Evolutionary conservation across 2,888 invertebrate genomes (phyloP), one percentile per base, ranked within the genome.

Genomic region (Julus scanicus): DNA sequence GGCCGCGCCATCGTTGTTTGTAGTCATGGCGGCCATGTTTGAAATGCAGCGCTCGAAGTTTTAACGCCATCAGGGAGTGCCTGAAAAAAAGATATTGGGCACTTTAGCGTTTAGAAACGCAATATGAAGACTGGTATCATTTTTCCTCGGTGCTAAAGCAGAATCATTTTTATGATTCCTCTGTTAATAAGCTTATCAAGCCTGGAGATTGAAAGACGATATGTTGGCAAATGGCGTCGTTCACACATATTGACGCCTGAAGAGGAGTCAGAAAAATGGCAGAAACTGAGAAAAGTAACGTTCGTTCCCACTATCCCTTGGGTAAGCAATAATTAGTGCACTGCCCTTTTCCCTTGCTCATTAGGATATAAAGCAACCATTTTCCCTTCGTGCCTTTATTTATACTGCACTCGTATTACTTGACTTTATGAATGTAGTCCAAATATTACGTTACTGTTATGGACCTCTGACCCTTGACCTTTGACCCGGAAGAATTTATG

Each of bases 141-240:
- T 6, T 15, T n/a, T 63, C 20, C 63, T 63, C 20, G 63, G 20
- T 63, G 8, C 63, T 5, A 63, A n/a, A 63, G n/a, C 63, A 20
- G 63, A 63, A 63, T 71, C 71, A 71, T 71, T 71, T 71, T 71
- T 29, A 71, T 29, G 29, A 71, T 71, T 29, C 71, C 71, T 71
- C 71, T 29, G 71, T 71, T 71, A 71, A 71, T 71, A 71, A 71
- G n/a, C 29, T 71, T 71, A 71, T 71, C 71, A 71, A 71, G 29
- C 29, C 29, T 11, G 29, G 29, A 71, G 71, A 71, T 71, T 29
- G 71, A 71, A 71, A 71, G 71, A 29, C 29, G 71, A 71, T 71
- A 71, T n/a, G 71, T 29, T 71, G 71, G 71, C n/a, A 44, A 44
- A 29, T 29, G 5, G 1, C 44, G 6, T 44, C 29, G 29, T 11